phyloP scores from a whole-genome alignment of 2,888 invertebrate genomes.

The Endomychus coccineus region DNA sequence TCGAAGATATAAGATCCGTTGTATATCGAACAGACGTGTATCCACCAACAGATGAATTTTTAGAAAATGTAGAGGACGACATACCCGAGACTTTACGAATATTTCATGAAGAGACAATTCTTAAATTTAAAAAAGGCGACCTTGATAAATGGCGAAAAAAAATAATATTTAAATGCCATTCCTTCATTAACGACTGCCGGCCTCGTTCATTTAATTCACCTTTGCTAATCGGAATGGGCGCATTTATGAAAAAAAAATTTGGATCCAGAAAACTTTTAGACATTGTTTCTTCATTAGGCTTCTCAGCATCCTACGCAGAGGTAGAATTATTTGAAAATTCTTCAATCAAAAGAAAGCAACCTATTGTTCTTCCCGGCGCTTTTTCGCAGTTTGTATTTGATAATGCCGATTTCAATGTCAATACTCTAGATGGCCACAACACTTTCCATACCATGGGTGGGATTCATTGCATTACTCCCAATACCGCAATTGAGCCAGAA shows the following conservation, averaged over 20 bases:
- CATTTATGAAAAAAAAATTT: slow-evolving; percentile 2
- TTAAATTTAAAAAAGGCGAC: neutral
- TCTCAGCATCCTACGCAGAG: slow-evolving; percentile 1
- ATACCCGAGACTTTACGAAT: neutral
- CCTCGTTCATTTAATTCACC: slow-evolving; percentile 1
- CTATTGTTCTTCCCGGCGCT: neutral
- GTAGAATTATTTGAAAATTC: neutral
- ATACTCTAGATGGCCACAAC: neutral
- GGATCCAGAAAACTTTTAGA: neutral
- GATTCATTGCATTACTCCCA: slow-evolving; percentile 1
- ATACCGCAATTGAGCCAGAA: neutral
- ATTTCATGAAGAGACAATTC: neutral
- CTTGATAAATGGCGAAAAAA: neutral
- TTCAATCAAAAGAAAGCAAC: neutral
- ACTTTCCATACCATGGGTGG: slow-evolving; percentile 2
- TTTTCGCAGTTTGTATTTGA: slow-evolving; percentile 1
- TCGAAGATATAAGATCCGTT: no score
- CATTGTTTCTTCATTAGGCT: neutral
- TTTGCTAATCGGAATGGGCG: slow-evolving; percentile 1
- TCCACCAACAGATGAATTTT: slow-evolving; percentile 1
- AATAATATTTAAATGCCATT: neutral
- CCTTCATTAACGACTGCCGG: neutral
- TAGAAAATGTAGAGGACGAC: neutral
- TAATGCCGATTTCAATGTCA: slow-evolving; percentile 1
- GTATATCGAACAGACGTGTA: neutral